A percentile compares a stretch with the other conserved stretches of the same genome.
phyloP scores from a whole-genome alignment of 1,140 invertebrate genomes.

The Cryptotermes secundus region DNA sequence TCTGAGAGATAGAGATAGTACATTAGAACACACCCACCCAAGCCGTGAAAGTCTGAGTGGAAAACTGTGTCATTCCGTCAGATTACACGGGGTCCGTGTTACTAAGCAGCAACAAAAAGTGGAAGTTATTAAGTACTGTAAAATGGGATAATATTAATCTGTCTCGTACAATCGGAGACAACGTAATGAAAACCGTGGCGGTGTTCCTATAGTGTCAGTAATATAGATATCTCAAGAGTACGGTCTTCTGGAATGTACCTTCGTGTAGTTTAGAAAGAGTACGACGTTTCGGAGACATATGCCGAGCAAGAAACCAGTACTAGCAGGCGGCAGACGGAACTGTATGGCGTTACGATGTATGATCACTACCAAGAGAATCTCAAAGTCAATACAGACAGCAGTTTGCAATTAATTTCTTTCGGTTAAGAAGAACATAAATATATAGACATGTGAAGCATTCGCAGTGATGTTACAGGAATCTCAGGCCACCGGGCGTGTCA shows the following conservation, averaged over 20 bases:
- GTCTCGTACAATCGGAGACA: neutral
- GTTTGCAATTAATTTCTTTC: neutral
- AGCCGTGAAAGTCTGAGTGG: neutral
- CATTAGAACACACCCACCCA: neutral
- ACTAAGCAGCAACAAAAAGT: neutral
- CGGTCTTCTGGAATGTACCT: too few species aligned
- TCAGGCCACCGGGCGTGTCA: too few species aligned
- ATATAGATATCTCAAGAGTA: neutral
- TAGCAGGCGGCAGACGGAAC: too few species aligned
- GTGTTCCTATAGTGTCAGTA: neutral
- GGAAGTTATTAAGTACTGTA: neutral
- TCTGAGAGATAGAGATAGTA: neutral
- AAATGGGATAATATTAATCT: neutral
- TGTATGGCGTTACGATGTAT: too few species aligned
- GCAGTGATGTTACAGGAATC: too few species aligned
- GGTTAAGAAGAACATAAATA: neutral
- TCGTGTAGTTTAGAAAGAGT: too few species aligned
- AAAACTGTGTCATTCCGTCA: neutral
- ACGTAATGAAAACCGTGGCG: neutral
- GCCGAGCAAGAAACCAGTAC: too few species aligned
- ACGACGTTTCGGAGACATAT: too few species aligned
- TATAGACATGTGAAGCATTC: too few species aligned
- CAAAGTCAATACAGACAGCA: too few species aligned
- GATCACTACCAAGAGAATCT: too few species aligned
- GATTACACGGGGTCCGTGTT: neutral